Base-by-base conservation (phyloP, 2,888 invertebrate genomes). In the Strigamia crassipes region DNA sequence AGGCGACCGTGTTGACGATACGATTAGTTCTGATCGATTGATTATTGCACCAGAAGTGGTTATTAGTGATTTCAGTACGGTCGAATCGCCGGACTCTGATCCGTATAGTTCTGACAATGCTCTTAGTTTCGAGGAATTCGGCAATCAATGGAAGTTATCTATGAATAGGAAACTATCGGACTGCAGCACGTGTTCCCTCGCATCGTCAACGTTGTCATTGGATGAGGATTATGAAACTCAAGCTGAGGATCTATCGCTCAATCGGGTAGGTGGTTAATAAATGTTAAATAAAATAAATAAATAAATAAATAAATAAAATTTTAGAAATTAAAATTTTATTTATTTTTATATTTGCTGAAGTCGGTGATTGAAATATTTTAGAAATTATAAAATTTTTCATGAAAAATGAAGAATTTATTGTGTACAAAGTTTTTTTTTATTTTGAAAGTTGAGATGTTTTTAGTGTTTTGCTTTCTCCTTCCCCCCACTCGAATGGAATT, bases 41-140 rank as follows among this genome's bases (percentile, higher is more conserved):
- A 46, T 51, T 88, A 89, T 94, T 83, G 94, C 94, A 0, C 95
- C 95, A 0, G 94, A 94, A 82, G 94, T 95, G 78, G 94, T 95
- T 3, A 94, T 95, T 66, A 94, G 94, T 86, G 95, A 95, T 87
- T 94, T 94, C 86, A 85, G 85, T 78, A 82, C 83, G 18, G 82
- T 21, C 38, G 46, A 77, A 23, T 27, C 27, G 8, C 38, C 56
- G 3, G n/a, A 56, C 15, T 18, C 42, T 2, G 18, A 18, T 15
- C 15, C 73, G 18, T 56, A 56, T 18, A 13, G 51, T 81, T 18
- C 27, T 61, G 66, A 61, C 15, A 61, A 15, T 21, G 80, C 51
- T 23, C 27, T 80, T 15, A 80, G 51, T n/a, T 79, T 79, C 2
- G 82, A 61, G 15, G 83, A 82, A 23, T 61, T 56, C 5, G 61